Evolutionary conservation across 2,797 vertebrate genomes (phyloP).

Genomic region (Caiman crocodilus): DNA sequence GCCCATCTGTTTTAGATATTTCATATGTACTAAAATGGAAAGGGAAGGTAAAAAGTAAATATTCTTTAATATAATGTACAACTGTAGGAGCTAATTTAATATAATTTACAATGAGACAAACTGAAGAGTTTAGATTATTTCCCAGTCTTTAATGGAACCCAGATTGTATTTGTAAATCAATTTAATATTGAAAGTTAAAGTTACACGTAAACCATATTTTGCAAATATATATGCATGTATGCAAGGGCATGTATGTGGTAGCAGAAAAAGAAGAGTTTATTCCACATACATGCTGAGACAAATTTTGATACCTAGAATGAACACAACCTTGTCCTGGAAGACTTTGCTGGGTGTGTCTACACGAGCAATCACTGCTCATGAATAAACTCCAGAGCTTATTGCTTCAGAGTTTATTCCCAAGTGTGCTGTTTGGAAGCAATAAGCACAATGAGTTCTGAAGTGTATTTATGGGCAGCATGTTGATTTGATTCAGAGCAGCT

Average conservation of each 20-base stretch:
- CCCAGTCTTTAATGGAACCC: slow-evolving; percentile 1
- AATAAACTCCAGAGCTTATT: no score
- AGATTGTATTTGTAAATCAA: slow-evolving; percentile 51
- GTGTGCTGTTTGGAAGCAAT: no score
- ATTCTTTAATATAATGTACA: no score
- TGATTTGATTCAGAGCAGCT: no score
- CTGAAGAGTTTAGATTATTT: slow-evolving; percentile 38
- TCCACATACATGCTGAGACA: not conserved
- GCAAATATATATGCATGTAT: not conserved
- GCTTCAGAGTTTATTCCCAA: no score
- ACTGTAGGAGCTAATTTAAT: no score
- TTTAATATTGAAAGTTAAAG: slow-evolving; percentile 14
- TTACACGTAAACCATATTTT: slow-evolving; percentile 25
- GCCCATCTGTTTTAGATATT: not conserved
- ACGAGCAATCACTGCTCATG: no score
- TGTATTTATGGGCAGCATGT: no score
- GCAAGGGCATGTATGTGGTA: no score
- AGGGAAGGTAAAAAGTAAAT: not conserved
- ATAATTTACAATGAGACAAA: not conserved
- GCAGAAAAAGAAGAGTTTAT: not conserved
- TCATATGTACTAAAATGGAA: not conserved
- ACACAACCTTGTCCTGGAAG: no score
- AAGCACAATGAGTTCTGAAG: no score
- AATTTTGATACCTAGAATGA: not conserved
- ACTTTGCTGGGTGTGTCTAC: no score